Evolutionary conservation across 2,113 vertebrate genomes (phyloP).

Genomic region (Trogon melanurus): DNA sequence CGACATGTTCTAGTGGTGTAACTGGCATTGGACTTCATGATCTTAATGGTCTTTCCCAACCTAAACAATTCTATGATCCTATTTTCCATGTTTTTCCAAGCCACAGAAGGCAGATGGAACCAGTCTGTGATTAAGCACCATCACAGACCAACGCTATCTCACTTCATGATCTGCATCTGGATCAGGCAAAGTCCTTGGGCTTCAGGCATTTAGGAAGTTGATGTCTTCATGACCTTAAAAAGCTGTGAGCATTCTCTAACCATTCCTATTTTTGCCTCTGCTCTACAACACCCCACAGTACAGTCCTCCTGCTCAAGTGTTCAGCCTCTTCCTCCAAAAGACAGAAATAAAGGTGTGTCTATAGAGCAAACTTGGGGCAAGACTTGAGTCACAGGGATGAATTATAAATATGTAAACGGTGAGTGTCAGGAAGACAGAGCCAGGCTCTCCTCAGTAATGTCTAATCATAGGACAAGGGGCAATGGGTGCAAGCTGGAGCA

Average conservation of each 20-base stretch:
- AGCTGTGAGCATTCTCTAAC: not conserved
- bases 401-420: not conserved
- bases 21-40: too few species aligned
- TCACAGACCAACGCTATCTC: not conserved
- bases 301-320: not conserved
- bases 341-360: not conserved
- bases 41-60: too few species aligned
- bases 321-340: not conserved
- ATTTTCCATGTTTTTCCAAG: not conserved
- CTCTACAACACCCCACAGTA: not conserved
- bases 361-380: not conserved
- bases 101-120: not conserved
- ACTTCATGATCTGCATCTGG: not conserved
- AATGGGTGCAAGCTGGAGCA: too few species aligned
- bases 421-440: too few species aligned
- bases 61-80: too few species aligned
- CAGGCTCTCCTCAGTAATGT: too few species aligned
- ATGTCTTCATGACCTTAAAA: not conserved
- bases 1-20: too few species aligned
- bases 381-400: not conserved
- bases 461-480: too few species aligned
- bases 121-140: not conserved
- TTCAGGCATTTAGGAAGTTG: not conserved
- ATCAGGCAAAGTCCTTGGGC: not conserved
- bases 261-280: accelerated